These are phyloP conservation scores for Catonia carolina DNA, from an alignment of 2,888 invertebrate genomes.

Conservation along the genomic window DNA sequence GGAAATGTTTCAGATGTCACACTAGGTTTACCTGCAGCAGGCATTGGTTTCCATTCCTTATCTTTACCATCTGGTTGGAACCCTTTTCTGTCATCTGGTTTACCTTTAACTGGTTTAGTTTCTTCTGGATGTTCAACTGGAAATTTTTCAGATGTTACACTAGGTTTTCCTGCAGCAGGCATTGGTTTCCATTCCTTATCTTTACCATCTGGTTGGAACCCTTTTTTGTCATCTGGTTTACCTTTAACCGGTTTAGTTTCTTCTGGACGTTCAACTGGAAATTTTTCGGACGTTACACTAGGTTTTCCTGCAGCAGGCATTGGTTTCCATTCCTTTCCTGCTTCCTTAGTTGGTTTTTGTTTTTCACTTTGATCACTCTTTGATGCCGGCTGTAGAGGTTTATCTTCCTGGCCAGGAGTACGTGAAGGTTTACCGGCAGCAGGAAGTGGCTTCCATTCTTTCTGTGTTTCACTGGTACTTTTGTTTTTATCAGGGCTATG, in stretches of 20 bases:
- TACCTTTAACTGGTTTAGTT: neutral
- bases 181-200: neutral
- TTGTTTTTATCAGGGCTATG: neutral
- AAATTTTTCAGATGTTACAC: neutral
- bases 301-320: conserved; percentile 20
- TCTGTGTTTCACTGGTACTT: neutral
- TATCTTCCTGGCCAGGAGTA: neutral
- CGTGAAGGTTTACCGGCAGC: neutral
- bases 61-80: neutral
- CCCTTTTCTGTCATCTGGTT: too few relatives aligned
- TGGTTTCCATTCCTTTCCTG: neutral
- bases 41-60: neutral
- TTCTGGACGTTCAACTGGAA: neutral
- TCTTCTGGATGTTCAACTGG: neutral
- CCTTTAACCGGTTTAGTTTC: too few relatives aligned
- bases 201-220: neutral
- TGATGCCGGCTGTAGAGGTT: neutral
- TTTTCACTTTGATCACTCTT: neutral
- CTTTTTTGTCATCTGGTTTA: neutral
- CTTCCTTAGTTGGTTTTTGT: neutral
- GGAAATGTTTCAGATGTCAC: neutral
- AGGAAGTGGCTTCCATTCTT: neutral
- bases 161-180: neutral
- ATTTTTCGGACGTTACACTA: neutral
- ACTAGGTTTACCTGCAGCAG: neutral